phyloP scores from a whole-genome alignment of 2,113 vertebrate genomes.

The Dromiciops gliroides region DNA sequence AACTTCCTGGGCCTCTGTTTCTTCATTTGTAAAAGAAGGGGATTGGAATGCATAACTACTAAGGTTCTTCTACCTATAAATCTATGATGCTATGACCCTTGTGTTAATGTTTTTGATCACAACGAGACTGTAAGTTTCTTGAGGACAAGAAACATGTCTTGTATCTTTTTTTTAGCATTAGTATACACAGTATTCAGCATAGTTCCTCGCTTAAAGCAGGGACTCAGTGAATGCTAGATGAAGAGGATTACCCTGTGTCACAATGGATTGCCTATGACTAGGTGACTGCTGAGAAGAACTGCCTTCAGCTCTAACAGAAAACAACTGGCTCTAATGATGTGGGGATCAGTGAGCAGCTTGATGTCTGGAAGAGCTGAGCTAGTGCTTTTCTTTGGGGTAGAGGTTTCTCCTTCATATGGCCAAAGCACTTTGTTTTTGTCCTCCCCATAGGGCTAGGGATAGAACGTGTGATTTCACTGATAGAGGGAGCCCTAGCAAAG shows the following conservation, averaged over 20 bases:
- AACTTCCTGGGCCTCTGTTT: neutral
- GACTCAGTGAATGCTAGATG: neutral
- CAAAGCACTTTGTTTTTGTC: neutral
- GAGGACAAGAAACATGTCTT: neutral
- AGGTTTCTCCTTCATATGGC: neutral
- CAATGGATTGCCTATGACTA: neutral
- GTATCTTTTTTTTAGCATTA: neutral
- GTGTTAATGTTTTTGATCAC: neutral
- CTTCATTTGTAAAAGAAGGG: neutral
- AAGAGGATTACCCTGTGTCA: neutral
- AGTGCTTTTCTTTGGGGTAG: neutral
- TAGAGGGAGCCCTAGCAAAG: neutral
- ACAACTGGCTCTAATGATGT: neutral
- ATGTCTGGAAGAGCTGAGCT: neutral
- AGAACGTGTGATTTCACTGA: neutral
- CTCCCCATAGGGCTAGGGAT: neutral
- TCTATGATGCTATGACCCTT: neutral
- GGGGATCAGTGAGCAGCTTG: neutral
- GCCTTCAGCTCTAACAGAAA: neutral
- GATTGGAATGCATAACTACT: neutral
- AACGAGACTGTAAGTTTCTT: neutral
- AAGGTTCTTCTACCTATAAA: neutral
- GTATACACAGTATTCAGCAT: neutral
- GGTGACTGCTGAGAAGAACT: neutral
- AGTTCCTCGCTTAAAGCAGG: neutral